Evolutionary conservation across 2,797 vertebrate species (phyloP).

Genomic region (Rallus crepitans): DNA sequence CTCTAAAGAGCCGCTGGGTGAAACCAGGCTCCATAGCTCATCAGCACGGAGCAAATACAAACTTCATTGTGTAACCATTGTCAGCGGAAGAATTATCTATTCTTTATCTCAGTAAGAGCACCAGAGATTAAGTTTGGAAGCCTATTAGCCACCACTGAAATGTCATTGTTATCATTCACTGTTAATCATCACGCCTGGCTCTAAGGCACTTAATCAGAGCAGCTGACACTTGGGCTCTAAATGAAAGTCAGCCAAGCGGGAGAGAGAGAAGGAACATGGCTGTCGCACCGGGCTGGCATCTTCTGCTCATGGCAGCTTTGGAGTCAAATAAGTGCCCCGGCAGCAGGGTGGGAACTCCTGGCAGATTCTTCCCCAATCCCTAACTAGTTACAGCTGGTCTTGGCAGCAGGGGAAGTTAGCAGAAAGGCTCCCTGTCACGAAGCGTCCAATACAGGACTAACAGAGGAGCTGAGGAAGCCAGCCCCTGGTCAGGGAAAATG

Average conservation of each 20-base stretch:
- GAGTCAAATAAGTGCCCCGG: not conserved
- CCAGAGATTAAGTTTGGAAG: slow-evolving; percentile 52
- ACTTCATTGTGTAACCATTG: slow-evolving; percentile 17
- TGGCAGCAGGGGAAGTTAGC: not conserved
- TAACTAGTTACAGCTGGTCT: not conserved
- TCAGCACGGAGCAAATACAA: slow-evolving; percentile 6
- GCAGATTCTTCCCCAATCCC: not conserved
- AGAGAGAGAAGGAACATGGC: not conserved
- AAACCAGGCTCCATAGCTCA: not conserved
- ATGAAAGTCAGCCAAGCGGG: not conserved
- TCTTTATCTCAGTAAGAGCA: not conserved
- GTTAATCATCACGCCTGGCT: not conserved
- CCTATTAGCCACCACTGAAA: slow-evolving; percentile 42
- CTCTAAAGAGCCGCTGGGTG: not conserved
- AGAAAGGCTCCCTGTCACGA: not conserved
- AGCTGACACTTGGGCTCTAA: slow-evolving; percentile 37
- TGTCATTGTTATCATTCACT: slow-evolving; percentile 46
- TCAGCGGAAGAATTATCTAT: slow-evolving; percentile 26
- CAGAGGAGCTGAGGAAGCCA: not conserved
- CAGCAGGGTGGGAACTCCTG: not conserved
- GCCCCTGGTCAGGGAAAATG: not conserved
- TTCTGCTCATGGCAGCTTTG: slow-evolving; percentile 10
- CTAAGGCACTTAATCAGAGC: slow-evolving; percentile 8
- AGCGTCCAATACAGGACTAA: not conserved
- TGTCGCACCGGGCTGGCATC: not conserved